Conservation (phyloP, 2,888 invertebrate species). For the Eilema depressum region DNA sequence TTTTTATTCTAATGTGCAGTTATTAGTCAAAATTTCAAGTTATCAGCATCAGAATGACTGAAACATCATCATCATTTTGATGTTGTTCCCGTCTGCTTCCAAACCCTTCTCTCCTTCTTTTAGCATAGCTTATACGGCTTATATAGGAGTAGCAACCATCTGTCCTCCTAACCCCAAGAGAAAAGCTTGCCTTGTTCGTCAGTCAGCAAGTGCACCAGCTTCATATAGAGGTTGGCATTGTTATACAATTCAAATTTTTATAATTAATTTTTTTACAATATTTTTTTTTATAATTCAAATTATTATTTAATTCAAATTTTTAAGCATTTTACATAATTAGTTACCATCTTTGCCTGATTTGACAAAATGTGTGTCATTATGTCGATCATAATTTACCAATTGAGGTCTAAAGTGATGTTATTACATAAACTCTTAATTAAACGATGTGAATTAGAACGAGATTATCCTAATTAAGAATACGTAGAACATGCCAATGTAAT, state of each 20-base stretch:
- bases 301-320: neutral
- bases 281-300: neutral
- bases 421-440: neutral
- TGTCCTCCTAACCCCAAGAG: too few relatives aligned
- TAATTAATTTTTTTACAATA: too few relatives aligned
- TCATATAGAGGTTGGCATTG: too few relatives aligned
- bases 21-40: neutral
- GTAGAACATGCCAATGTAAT: neutral
- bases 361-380: neutral
- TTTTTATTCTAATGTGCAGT: neutral
- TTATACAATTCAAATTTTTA: neutral
- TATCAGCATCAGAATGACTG: too few relatives aligned
- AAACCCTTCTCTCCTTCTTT: too few relatives aligned
- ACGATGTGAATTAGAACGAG: neutral
- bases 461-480: neutral
- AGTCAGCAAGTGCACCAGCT: too few relatives aligned
- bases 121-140: too few relatives aligned
- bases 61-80: too few relatives aligned
- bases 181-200: too few relatives aligned
- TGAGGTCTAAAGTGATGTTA: neutral
- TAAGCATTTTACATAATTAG: neutral
- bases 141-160: too few relatives aligned
- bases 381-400: constrained; percentile 1
- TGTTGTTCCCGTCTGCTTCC: too few relatives aligned
- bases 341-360: neutral